Evolutionary conservation across 2,113 vertebrate species (phyloP), one percentile per base, ranked within the genome.

Genomic region (Seriola aureovittata): DNA sequence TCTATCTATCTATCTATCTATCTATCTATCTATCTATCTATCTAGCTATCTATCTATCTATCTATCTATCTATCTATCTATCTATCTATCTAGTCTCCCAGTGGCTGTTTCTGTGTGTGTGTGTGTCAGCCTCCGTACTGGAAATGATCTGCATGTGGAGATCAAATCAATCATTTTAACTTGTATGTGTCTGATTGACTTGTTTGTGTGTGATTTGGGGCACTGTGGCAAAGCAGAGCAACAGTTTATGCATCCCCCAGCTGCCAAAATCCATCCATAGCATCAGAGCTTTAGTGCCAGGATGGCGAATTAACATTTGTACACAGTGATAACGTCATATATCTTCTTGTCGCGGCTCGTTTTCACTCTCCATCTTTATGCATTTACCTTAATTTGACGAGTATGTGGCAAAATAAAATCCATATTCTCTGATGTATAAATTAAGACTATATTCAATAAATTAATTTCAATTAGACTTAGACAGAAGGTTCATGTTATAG

Each of bases 161-260:
- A 42, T 85, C 83, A 80, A 60, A 86, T 88, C 85, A 78, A 86
- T 88, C 4, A 17, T 60, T 80, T 82, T 42, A 78, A 63, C 62
- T 57, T 75, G 76, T 85, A 75, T 74, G 29, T 59, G 52, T 69
- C 16, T 23, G 14, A 46, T 46, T 16, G 50, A 38, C 16, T 58
- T 36, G 29, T 71, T 55, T 48, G 8, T 38, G 66, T 58, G 44
- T 42, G 34, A 52, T 59, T 60, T 14, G 48, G 13, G 36, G 5
- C 34, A 36, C 14, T 17, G 57, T 64, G 42, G 48, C 50, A 12
- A 19, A 71, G 9, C 3, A 17, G n/a, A 65, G 29, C 54, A 50
- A 66, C 42, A 14, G 21, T 50, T 38, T 21, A 29, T 3, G 14
- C 2, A 2, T 17, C 29, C 32, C 19, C 25, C 5, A 65, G 17